phyloP scores from a whole-genome alignment of 2,888 invertebrate species.

The Epirrhoe alternata region DNA sequence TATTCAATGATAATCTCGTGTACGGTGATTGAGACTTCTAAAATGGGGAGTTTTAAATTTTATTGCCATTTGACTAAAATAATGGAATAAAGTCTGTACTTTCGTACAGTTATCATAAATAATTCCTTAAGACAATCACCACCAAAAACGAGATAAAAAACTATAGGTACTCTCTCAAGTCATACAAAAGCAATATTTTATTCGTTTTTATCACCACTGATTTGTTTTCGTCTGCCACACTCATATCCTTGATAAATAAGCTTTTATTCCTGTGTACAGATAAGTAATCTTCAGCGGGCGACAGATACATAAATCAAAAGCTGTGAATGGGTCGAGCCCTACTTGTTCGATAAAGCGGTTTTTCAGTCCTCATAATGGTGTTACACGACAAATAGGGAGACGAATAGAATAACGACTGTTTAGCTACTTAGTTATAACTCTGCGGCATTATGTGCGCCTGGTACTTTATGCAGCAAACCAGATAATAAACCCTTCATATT shows the following conservation, averaged over 20 bases:
- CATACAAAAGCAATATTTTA: slow-evolving; percentile 32
- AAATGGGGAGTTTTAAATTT: slow-evolving; percentile 22
- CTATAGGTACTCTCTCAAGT: slow-evolving; percentile 12
- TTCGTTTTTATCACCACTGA: slow-evolving; percentile 46
- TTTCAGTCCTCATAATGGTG: slow-evolving; percentile 43
- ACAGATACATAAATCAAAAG: slow-evolving; percentile 77
- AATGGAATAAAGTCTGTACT: slow-evolving; percentile 10
- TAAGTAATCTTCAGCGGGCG: slow-evolving; percentile 71
- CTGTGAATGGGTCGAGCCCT: slow-evolving; percentile 70
- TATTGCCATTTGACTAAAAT: slow-evolving; percentile 24
- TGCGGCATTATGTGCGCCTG: slow-evolving; percentile 24
- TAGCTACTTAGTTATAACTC: slow-evolving; percentile 28
- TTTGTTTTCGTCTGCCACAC: slow-evolving; percentile 53
- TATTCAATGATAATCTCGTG: slow-evolving; percentile 79
- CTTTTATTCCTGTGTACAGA: slow-evolving; percentile 66
- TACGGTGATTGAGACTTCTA: slow-evolving; percentile 50
- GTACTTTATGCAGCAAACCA: slow-evolving; percentile 16
- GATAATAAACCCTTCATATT: slow-evolving; percentile 3
- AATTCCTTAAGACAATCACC: slow-evolving; percentile 4
- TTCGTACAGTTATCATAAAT: neutral
- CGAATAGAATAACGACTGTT: slow-evolving; percentile 37
- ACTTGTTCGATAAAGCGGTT: slow-evolving; percentile 44
- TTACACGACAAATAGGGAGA: slow-evolving; percentile 40
- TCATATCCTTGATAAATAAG: slow-evolving; percentile 67
- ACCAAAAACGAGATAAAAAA: slow-evolving; percentile 20